Conservation (phyloP, 2,888 invertebrate species). For the Tuberolachnus salignus region DNA sequence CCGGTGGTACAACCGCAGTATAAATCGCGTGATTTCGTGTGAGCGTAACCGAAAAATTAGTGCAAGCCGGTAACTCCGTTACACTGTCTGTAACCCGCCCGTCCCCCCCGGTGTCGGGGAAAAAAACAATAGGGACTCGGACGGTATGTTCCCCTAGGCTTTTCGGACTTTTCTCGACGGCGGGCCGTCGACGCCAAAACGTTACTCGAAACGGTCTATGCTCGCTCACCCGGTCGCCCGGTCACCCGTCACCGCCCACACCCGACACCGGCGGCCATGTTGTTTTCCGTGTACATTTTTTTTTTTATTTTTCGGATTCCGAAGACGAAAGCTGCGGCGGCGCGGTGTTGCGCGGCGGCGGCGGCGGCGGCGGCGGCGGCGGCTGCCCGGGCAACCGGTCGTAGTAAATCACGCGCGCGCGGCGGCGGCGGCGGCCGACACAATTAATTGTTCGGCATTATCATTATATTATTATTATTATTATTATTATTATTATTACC, state of each 20-base stretch:
- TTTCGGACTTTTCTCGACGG: no score
- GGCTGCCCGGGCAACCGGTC: slow-evolving; percentile 43
- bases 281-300: no score
- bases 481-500: slow-evolving; percentile 33
- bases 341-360: no score
- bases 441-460: slow-evolving; percentile 55
- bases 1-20: no score
- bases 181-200: background rate
- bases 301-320: slow-evolving; percentile 41
- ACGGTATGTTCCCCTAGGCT: no score
- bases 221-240: background rate
- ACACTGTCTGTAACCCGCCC: no score
- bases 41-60: no score
- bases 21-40: no score
- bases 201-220: background rate
- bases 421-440: slow-evolving; percentile 34
- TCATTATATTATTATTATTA: slow-evolving; percentile 45
- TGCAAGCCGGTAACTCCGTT: no score
- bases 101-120: no score
- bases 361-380: no score
- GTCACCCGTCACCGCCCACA: background rate
- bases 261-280: background rate
- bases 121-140: no score
- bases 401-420: slow-evolving; percentile 53
- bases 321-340: slow-evolving; percentile 43